Conservation (phyloP, 2,113 vertebrate genomes). For the Hippocampus mohnikei region DNA sequence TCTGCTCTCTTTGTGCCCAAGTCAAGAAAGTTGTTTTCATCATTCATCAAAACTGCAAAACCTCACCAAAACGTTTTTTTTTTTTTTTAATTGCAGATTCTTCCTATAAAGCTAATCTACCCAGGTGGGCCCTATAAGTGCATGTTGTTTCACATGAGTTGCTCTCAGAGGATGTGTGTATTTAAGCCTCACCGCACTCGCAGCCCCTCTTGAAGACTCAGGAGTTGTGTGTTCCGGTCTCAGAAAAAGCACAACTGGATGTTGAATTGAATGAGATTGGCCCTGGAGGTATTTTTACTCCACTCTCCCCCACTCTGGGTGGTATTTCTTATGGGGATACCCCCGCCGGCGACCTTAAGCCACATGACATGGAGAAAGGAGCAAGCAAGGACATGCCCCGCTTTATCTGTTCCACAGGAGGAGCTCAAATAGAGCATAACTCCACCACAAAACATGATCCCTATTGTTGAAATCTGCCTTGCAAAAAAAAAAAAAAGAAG, state of each 20-base stretch:
- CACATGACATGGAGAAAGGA: constrained; percentile 18
- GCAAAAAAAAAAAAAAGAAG: constrained; percentile 6
- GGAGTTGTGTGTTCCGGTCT: constrained; percentile 22
- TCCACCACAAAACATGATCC: constrained; percentile 51
- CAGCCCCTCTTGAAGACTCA: constrained; percentile 15
- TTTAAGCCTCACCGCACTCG: constrained; percentile 13
- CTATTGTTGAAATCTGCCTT: constrained; percentile 62
- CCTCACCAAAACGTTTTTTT: no score
- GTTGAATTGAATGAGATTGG: constrained; percentile 49
- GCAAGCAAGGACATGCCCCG: constrained; percentile 60
- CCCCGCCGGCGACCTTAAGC: constrained; percentile 18
- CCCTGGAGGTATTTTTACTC: constrained; percentile 38
- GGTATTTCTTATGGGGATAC: constrained; percentile 54
- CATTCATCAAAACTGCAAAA: no score
- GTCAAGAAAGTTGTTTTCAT: no score
- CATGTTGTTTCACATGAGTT: constrained; percentile 40
- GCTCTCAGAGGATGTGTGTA: constrained; percentile 37
- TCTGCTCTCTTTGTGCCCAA: not conserved
- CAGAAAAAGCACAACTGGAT: constrained; percentile 22
- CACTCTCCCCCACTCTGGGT: constrained; percentile 57
- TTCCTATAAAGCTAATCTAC: constrained; percentile 15
- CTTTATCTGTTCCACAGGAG: constrained; percentile 56
- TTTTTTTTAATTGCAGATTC: no score
- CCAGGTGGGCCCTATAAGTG: constrained; percentile 19
- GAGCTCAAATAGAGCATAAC: constrained; percentile 50